phyloP scores from a whole-genome alignment of 2,113 vertebrate genomes.

The Proterorhinus semilunaris region DNA sequence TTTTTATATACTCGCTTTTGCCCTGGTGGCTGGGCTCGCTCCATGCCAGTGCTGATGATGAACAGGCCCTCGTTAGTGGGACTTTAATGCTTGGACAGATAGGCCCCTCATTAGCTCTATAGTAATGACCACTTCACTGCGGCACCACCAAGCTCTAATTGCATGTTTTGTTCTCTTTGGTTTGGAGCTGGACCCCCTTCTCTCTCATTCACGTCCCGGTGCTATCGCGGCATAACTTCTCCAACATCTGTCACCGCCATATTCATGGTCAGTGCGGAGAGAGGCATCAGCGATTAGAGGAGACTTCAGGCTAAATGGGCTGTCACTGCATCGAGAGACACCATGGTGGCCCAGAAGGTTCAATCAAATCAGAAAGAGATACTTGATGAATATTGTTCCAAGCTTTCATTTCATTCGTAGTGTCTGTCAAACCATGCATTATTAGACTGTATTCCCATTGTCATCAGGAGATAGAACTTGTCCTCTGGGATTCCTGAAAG shows the following conservation, averaged over 20 bases:
- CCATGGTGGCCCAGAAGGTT: conserved; percentile 34
- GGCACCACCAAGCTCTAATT: conserved; percentile 68
- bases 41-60: conserved; percentile 68
- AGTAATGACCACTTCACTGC: conserved; percentile 76
- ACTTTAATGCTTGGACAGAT: conserved; percentile 76
- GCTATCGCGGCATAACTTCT: conserved; percentile 42
- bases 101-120: conserved; percentile 74
- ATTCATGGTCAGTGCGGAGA: conserved; percentile 50
- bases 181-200: conserved; percentile 35
- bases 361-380: neutral
- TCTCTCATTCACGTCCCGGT: conserved; percentile 41
- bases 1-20: conserved; percentile 35
- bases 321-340: conserved; percentile 61
- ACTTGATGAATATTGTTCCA: neutral
- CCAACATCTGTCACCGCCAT: conserved; percentile 56
- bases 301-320: conserved; percentile 56
- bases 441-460: no score
- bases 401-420: no score
- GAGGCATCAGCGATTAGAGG: conserved; percentile 56
- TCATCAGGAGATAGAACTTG: no score
- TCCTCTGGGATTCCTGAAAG: no score
- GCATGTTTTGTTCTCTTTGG: conserved; percentile 70
- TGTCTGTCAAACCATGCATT: no score
- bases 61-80: conserved; percentile 79
- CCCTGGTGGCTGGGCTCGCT: conserved; percentile 53